Evolutionary conservation across 1,140 invertebrate genomes (phyloP), one percentile per base, ranked within the genome.

Genomic region (Trichoplusia ni): DNA sequence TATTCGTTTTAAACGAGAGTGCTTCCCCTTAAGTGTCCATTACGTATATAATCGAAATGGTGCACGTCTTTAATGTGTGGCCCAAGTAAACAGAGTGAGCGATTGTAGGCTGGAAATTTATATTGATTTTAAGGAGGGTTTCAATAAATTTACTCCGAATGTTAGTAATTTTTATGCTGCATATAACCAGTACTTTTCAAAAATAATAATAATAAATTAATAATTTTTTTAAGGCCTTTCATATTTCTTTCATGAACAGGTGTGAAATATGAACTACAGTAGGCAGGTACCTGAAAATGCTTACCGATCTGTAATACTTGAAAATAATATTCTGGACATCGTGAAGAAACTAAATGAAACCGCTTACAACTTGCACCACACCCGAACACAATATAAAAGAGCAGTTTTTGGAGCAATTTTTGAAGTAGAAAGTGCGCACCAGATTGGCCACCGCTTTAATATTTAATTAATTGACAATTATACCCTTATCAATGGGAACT

Each of bases 391-490:
- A 60, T 53, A 42, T 40, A 51, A 54, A 60, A 49, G 38, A 44
- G 44, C 40, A 54, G 42, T 63, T 60, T 65, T 67, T 47, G 58
- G 38, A 44, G 44, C 40, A 54, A 49, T 63, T 60, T 65, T 67
- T 47, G 58, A 63, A 53, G 44, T 16, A 31, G 49, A 59, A 46
- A 46, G 37, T 62, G 59, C 44, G 56, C 29, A 54, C 58, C 65
- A 72, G 65, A 64, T 59, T 65, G 64, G 62, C 54, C 61, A 21
- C 38, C 47, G 29, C 40, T 69, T 73, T 73, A 67, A 73, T 73
- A 73, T 73, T 73, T 73, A 73, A 73, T 73, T 73, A 73, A 73
- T 73, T 69, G 59, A 67, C 71, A 69, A 73, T 73, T 73, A 73
- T 54, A 73, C 67, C 71, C 62, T 69, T 69, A 67, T 72, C 54